A percentile compares a stretch with the other conserved stretches of the same genome.
Conservation (phyloP, 1,140 invertebrate species). For the Pseudomyrmex concolor region DNA sequence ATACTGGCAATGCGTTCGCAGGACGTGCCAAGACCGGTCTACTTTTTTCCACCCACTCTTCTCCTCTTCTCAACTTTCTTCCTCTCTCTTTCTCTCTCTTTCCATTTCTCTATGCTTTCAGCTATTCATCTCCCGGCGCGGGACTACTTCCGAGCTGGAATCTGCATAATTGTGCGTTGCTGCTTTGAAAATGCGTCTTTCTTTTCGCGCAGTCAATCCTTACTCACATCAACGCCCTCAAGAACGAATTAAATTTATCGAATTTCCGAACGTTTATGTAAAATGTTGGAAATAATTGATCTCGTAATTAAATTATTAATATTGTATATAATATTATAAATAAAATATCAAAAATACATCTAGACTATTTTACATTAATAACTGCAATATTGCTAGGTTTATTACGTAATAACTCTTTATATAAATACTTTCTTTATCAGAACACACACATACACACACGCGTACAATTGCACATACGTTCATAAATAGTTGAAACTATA, state of each 20-base stretch:
- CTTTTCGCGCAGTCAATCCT: conserved; percentile 21
- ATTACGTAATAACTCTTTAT: no score
- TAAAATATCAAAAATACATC: no score
- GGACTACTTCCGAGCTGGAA: conserved; percentile 51
- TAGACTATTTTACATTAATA: no score
- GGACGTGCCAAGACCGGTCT: conserved; percentile 27
- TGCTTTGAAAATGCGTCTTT: conserved; percentile 39
- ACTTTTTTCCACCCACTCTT: conserved; percentile 7
- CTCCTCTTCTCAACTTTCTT: no score
- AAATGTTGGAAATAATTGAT: neutral
- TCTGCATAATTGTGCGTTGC: conserved; percentile 64
- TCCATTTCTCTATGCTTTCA: conserved; percentile 25
- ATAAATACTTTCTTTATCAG: no score
- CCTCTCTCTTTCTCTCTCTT: neutral
- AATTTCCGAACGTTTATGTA: neutral
- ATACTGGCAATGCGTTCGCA: conserved; percentile 57
- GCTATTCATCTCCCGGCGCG: conserved; percentile 56
- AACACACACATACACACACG: no score
- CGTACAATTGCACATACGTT: no score
- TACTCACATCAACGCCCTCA: neutral
- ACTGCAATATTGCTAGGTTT: no score
- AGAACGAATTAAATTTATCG: neutral
- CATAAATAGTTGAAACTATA: no score
- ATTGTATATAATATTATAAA: neutral
- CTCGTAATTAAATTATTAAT: neutral